Evolutionary conservation across 2,888 invertebrate genomes (phyloP), one percentile per base, ranked within the genome.

Genomic region (Ditula angustiorana): DNA sequence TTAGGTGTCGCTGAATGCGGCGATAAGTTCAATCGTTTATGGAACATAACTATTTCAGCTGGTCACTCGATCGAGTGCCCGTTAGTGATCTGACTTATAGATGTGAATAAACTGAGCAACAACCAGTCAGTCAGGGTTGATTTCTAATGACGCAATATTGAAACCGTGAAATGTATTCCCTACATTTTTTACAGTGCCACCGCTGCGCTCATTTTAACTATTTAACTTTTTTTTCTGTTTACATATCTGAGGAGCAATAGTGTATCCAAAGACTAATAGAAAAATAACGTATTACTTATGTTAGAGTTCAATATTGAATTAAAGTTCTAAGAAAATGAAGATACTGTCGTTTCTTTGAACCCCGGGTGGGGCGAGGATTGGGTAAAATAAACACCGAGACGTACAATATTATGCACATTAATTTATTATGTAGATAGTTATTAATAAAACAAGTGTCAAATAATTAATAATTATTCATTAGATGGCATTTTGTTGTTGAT

Each of bases 401-500:
- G 46, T 68, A 46, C 44, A 50, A 52, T 79, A 85, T 85, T 86
- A 87, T 86, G 82, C 83, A 86, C 81, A 88, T 86, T 82, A 72
- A 83, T 90, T 90, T 89, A 91, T 89, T 87, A 82, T 80, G 77
- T 82, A 83, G 80, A 78, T 84, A 84, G 77, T 86, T 84, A 87
- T 82, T 85, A 70, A 86, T 85, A 84, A 88, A 88, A 88, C 86
- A 88, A 81, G 76, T 79, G 89, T 91, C 91, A 89, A 84, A 80
- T 79, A 81, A 80, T 81, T n/a, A 77, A 80, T 76, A 70, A 71
- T 70, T 81, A 79, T 79, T 82, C 78, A 76, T 79, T 78, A 84
- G 79, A 80, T 76, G 81, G 79, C 78, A 78, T 78, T 81, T 73
- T 73, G 71, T 77, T 78, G 75, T 75, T 75, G 70, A 74, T 76